These are phyloP conservation scores for Pseudorasbora parva DNA, from an alignment of 2,113 vertebrate genomes.

Conservation along the genomic window DNA sequence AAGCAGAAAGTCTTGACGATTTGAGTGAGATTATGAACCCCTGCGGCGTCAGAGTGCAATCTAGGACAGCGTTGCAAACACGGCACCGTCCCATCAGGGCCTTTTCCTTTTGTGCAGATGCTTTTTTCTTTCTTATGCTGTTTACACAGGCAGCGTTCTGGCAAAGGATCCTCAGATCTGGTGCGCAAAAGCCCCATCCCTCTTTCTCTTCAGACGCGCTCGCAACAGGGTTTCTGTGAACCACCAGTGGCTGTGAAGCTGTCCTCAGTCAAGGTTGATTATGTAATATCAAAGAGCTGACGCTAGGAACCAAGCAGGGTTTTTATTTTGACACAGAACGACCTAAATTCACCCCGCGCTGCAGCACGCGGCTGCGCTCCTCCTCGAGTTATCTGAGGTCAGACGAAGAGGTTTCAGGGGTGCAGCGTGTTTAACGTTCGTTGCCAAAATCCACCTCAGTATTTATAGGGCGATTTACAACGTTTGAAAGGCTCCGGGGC, in stretches of 20 bases:
- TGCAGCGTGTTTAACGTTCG: conserved; percentile 3
- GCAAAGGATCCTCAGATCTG: conserved; percentile 32
- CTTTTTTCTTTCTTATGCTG: conserved; percentile 38
- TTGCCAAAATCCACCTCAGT: conserved; percentile 11
- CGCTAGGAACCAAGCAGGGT: conserved; percentile 34
- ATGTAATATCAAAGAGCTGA: conserved; percentile 54
- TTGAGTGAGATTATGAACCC: not conserved
- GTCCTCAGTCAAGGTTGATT: conserved; percentile 49
- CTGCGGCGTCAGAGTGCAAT: not conserved
- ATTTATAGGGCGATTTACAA: conserved; percentile 18
- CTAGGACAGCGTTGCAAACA: conserved; percentile 12
- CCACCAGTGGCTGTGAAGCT: conserved; percentile 28
- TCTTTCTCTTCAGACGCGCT: conserved; percentile 24
- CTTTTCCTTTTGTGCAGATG: conserved; percentile 21
- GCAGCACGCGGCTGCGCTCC: not conserved
- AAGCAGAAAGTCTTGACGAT: not conserved
- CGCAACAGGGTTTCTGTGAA: conserved; percentile 30
- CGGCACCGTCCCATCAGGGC: conserved; percentile 24
- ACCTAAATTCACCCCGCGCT: conserved; percentile 41
- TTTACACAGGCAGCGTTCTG: conserved; percentile 39
- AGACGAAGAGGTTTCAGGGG: conserved; percentile 20
- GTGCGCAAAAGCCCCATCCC: conserved; percentile 5
- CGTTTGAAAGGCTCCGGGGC: not conserved
- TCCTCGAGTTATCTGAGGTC: conserved; percentile 33
- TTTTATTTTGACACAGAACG: conserved; percentile 41